Base-by-base conservation (phyloP, 2,888 invertebrate species). In the Clivina fossor region DNA sequence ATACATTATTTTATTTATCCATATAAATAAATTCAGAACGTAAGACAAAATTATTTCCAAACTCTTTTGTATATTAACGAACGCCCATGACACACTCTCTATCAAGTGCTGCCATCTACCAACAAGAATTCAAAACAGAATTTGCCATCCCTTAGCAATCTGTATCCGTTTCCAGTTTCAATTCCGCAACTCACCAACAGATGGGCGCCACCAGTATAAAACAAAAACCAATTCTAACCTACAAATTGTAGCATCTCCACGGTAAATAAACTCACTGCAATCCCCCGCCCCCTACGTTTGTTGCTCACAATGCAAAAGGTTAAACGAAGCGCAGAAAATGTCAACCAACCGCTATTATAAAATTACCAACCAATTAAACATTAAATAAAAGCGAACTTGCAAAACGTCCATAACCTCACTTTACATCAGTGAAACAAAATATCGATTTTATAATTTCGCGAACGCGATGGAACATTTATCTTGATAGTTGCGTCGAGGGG, bases 401-500 rank as follows among this genome's bases (percentile, higher is more conserved):
- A n/a, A n/a, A n/a, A n/a, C n/a, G n/a, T n/a, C n/a, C n/a, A n/a
- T n/a, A n/a, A n/a, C n/a, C n/a, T n/a, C n/a, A n/a, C n/a, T n/a
- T n/a, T n/a, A n/a, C n/a, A n/a, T n/a, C n/a, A n/a, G n/a, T 18
- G 28, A 4, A 26, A 11, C n/a, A 16, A 40, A 49, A 40, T 40
- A 49, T 49, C 49, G 49, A 49, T 49, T 40, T 49, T 49, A 49
- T 40, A 49, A 49, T 40, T 40, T 20, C 16, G 49, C 15, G 16
- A 24, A 19, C 19, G 37, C 28, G 38, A 40, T 49, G 30, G 30
- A 49, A 49, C 40, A 49, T 49, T 49, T 49, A 40, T 49, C 49
- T 49, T 40, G 38, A 49, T 49, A 49, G 49, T 49, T 46, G 48
- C 48, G 9, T 9, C 13, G 24, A 37, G 28, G 37, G 5, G 7